A percentile compares a stretch with the other conserved stretches of the same genome.
phyloP scores from a whole-genome alignment of 2,888 invertebrate genomes.

The Lasioglossum marginatum region DNA sequence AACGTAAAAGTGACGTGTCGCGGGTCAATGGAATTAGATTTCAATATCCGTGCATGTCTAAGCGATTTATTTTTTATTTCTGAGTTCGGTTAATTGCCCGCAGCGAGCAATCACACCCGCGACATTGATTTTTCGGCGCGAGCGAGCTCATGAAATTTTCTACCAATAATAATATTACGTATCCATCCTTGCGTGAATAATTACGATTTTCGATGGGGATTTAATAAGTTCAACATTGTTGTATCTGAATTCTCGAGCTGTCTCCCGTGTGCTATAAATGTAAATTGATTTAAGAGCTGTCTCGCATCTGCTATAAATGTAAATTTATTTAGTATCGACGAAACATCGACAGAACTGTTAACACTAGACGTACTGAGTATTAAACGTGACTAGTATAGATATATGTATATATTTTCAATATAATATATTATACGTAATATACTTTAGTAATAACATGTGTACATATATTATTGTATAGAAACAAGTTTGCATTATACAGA shows the following conservation, averaged over 20 bases:
- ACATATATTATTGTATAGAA: no score
- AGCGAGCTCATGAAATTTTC: not conserved
- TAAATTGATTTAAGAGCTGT: not conserved
- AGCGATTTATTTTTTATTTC: constrained; percentile 16
- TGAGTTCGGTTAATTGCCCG: not conserved
- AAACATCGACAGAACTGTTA: not conserved
- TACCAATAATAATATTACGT: not conserved
- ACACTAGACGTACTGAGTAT: not conserved
- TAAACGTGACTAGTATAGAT: not conserved
- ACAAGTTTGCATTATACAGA: not conserved
- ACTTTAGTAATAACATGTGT: not conserved
- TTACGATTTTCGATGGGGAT: not conserved
- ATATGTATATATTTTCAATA: not conserved
- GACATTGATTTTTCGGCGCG: not conserved
- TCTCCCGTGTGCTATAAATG: not conserved
- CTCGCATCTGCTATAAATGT: not conserved
- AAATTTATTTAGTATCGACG: not conserved
- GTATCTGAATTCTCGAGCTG: not conserved
- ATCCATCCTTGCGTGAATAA: not conserved
- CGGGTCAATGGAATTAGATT: constrained; percentile 30
- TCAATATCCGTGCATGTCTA: constrained; percentile 34
- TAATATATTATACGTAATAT: not conserved
- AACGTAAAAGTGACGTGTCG: constrained; percentile 22
- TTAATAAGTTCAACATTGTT: not conserved
- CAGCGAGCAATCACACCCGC: not conserved